Evolutionary conservation across 2,888 invertebrate species (phyloP).

Genomic region (Ophion ventricosus): DNA sequence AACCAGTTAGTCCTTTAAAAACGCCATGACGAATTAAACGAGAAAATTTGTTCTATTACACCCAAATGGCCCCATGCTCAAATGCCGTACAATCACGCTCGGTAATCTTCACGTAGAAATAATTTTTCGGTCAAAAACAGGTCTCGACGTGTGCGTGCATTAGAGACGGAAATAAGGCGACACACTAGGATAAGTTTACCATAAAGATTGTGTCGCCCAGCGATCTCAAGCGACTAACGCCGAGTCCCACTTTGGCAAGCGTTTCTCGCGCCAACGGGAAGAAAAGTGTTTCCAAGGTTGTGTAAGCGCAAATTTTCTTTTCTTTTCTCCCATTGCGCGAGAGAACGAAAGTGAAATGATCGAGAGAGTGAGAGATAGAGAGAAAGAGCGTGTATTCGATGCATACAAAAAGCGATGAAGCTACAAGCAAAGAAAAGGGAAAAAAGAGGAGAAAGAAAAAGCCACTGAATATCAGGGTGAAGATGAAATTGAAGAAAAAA

Average conservation of each 20-base stretch:
- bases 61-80: background rate
- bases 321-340: background rate
- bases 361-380: background rate
- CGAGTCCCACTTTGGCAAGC: background rate
- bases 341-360: background rate
- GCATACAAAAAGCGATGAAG: background rate
- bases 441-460: too few species aligned
- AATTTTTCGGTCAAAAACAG: background rate
- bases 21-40: background rate
- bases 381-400: background rate
- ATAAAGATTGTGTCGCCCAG: background rate
- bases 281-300: background rate
- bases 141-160: slow-evolving; percentile 24
- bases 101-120: background rate
- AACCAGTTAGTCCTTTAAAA: background rate
- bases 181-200: slow-evolving; percentile 71
- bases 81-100: slow-evolving; percentile 33
- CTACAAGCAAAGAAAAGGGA: background rate
- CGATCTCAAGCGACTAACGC: background rate
- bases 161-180: slow-evolving; percentile 58
- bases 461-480: too few species aligned
- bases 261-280: background rate
- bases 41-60: slow-evolving; percentile 19
- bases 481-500: too few species aligned
- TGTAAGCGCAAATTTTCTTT: background rate